Evolutionary conservation across 2,797 vertebrate genomes (phyloP), one percentile per base, ranked within the genome.

Genomic region (Vespertilio murinus): DNA sequence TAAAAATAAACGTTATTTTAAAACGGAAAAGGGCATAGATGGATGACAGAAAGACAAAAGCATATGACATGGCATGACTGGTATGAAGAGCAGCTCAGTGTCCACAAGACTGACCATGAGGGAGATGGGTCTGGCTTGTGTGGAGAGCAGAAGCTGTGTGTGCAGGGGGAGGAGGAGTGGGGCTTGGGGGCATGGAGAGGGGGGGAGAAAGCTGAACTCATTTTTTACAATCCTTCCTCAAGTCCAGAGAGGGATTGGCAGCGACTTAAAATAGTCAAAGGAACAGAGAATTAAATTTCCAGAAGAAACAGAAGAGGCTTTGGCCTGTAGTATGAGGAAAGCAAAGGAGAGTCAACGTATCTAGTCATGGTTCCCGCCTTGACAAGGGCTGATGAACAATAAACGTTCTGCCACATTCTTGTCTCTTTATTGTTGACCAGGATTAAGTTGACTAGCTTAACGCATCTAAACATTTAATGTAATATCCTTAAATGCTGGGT

Each of bases 211-310:
- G 80, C 8, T 35, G 71, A 83, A 22, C 5, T n/a, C 6, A 3
- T 77, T 38, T 45, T 30, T 79, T 65, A 93, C 12, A 88, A 74
- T 93, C 42, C 42, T 78, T 75, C 30, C 67, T 49, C 28, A 67
- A 86, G 35, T 28, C 52, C 11, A 71, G 13, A 56, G 85, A 64
- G 38, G 17, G 12, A 6, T 22, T 54, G 47, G 40, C 3, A 47
- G 49, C 33, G 16, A 18, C 80, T 2, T 87, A 49, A 93, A 84
- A 88, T 18, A 59, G 30, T 40, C 30, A 25, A 6, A 28, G 88
- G 47, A 78, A 84, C 14, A 77, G 1, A 59, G 40, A 82, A 86
- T 45, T 59, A 79, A 52, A 91, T 56, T 91, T 69, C 35, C 40
- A 25, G 1, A 65, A 81, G 20, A 90, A 16, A 10, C 52, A 92